Conservation (phyloP, 2,888 invertebrate species). For the Crioceris asparagi region DNA sequence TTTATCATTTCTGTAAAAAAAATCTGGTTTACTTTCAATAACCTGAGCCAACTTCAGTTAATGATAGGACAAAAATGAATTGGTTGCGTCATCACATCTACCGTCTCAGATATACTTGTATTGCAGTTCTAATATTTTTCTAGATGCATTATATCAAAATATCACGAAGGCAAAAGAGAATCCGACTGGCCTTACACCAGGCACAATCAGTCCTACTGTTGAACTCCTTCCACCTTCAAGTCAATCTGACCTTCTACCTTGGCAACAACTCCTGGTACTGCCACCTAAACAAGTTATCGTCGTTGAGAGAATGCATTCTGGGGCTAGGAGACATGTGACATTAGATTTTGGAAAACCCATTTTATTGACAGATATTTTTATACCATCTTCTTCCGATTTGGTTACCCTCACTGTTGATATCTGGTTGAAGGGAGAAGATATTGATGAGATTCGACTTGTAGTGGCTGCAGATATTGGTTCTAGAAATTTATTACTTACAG, state of each 20-base stretch:
- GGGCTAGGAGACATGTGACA: constrained; percentile 83
- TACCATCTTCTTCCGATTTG: constrained; percentile 70
- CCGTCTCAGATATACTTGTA: too few species aligned
- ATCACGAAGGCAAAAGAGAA: constrained; percentile 10
- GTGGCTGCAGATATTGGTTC: constrained; percentile 80
- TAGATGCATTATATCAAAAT: constrained; percentile 16
- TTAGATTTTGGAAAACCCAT: constrained; percentile 84
- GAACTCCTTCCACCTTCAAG: background rate
- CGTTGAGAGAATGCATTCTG: constrained; percentile 88
- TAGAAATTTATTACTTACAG: constrained; percentile 74
- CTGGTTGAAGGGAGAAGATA: constrained; percentile 80
- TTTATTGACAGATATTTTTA: constrained; percentile 74
- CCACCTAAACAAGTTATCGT: constrained; percentile 44
- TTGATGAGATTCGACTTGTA: constrained; percentile 73
- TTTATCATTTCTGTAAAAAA: too few species aligned
- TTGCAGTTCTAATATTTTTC: too few species aligned
- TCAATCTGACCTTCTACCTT: constrained; percentile 7
- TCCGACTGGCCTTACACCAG: background rate
- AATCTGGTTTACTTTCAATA: too few species aligned
- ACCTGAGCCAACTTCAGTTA: too few species aligned
- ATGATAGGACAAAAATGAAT: too few species aligned
- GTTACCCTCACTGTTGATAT: constrained; percentile 82
- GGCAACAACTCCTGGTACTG: constrained; percentile 12
- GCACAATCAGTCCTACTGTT: background rate
- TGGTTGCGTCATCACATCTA: too few species aligned